Percentiles rank a stretch among this genome's conserved stretches.
Conservation (phyloP, 2,888 invertebrate species). For the Epistrophe grossulariae region DNA sequence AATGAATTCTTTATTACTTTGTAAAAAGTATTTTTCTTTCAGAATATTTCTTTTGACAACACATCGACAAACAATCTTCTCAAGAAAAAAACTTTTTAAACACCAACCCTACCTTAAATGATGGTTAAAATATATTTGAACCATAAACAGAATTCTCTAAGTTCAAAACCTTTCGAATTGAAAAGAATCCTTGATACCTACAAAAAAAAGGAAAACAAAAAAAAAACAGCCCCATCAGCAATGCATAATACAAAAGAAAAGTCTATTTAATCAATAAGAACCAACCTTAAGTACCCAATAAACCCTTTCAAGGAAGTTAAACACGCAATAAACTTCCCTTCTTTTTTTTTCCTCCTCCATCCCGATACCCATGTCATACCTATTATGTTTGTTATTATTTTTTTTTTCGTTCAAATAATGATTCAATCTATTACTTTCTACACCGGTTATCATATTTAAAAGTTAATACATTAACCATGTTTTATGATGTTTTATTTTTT, state of each 20-base stretch:
- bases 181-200: background rate
- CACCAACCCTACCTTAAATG: too few species aligned
- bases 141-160: background rate
- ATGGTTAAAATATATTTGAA: too few species aligned
- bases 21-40: too few species aligned
- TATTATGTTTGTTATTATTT: background rate
- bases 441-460: slow-evolving; percentile 1
- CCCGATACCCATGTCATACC: too few species aligned
- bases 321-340: background rate
- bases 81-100: too few species aligned
- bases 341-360: background rate
- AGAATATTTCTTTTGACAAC: too few species aligned
- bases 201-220: too few species aligned
- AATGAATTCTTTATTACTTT: too few species aligned
- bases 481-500: slow-evolving; percentile 5
- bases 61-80: too few species aligned
- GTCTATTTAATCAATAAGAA: background rate
- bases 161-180: background rate
- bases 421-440: slow-evolving; percentile 4
- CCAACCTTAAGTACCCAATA: background rate
- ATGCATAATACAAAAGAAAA: background rate
- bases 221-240: background rate
- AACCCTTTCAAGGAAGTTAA: slow-evolving; percentile 1
- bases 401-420: background rate
- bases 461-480: slow-evolving; percentile 12